Conservation (phyloP, 1,140 invertebrate genomes). For the Elysia chlorotica region DNA sequence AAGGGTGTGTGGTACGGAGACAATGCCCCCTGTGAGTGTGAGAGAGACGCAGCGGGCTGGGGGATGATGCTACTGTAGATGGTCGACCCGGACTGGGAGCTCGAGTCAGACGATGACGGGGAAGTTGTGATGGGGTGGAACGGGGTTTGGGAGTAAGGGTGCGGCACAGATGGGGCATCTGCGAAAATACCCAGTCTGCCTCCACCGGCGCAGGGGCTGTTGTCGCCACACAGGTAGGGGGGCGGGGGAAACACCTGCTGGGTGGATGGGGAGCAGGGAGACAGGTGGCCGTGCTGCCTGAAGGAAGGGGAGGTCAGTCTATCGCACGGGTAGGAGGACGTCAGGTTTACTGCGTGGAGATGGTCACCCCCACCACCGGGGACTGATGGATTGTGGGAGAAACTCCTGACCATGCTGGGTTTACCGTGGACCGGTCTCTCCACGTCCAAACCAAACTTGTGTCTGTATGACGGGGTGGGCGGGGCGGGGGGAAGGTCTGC, state of each 20-base stretch:
- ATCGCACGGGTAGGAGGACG: neutral
- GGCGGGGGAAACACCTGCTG: neutral
- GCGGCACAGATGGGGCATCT: constrained; percentile 9
- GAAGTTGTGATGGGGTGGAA: neutral
- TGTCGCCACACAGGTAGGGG: neutral
- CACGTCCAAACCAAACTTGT: constrained; percentile 25
- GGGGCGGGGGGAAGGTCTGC: constrained; percentile 53
- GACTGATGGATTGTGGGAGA: neutral
- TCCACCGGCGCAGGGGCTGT: neutral
- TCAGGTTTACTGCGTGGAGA: neutral
- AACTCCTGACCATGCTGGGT: constrained; percentile 3
- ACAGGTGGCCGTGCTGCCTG: neutral
- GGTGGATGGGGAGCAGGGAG: neutral
- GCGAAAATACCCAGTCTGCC: no score
- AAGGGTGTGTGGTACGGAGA: neutral
- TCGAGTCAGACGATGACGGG: no score
- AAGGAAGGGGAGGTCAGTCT: constrained; percentile 2
- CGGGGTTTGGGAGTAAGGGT: constrained; percentile 18
- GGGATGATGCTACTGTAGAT: neutral
- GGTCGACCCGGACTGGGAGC: neutral
- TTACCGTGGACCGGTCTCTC: no score
- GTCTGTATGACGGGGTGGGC: constrained; percentile 39
- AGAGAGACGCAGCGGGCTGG: neutral
- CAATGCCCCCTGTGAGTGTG: neutral
- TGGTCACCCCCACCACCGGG: neutral